Evolutionary conservation across 1,140 invertebrate genomes (phyloP), one percentile per base, ranked within the genome.

Genomic region (Archivesica marissinica): DNA sequence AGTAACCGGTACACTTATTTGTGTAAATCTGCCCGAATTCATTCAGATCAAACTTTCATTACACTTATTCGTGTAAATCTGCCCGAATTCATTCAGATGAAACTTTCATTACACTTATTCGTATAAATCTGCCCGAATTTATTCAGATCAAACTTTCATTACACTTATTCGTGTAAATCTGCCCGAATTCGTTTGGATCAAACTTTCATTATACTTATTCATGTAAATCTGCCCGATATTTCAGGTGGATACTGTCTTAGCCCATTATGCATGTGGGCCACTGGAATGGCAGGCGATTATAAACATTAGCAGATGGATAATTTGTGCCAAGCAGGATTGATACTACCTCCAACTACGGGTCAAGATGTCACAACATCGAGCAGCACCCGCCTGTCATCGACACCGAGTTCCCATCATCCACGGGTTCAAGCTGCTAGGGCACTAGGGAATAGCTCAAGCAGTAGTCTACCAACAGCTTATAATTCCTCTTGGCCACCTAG

Each of bases 271-370:
- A 64, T 64, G 28, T n/a, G 25, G 59, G 38, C 33, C 23, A 6
- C 20, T 1, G n/a, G 20, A 64, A 64, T 64, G 59, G 59, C 59
- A 64, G 59, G 30, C 20, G 59, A 64, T 64, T 64, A 28, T 20
- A 64, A 35, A 64, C 59, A 64, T 35, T 64, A 64, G 30, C 59
- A 17, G 25, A 64, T 64, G 59, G 59, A 33, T n/a, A 64, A 64
- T 25, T 9, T 15, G 38, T 33, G 59, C 38, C 30, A 33, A 20
- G 30, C 2, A 25, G 59, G 30, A 6, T 64, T 33, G 15, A 35
- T 35, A 35, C 59, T 64, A 64, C 59, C 59, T 64, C 59, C 59
- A 35, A 64, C 33, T 64, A 64, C 59, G 59, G 59, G 59, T 64
- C 59, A 64, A 35, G 30, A 64, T 35, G 59, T 33, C 4, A 64